These are phyloP conservation scores for Emydoidea blandingii DNA, from an alignment of 2,797 vertebrate genomes.

Conservation along the genomic window DNA sequence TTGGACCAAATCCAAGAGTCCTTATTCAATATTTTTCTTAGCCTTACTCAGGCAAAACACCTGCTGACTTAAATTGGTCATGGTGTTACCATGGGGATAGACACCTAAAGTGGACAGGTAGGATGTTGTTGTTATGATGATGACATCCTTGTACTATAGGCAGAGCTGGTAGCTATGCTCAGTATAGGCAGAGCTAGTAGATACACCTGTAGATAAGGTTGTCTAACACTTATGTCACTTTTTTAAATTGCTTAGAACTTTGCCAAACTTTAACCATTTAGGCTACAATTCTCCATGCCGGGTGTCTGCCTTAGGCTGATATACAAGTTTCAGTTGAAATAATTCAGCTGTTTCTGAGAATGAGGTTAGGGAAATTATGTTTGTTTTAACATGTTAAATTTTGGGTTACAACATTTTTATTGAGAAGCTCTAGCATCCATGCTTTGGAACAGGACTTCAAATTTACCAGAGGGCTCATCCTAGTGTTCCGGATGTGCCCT, in stretches of 20 bases:
- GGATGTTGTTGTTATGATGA: neutral
- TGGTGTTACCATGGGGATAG: neutral
- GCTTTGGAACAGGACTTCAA: neutral
- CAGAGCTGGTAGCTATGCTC: neutral
- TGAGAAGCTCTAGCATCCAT: neutral
- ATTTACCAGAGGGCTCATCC: neutral
- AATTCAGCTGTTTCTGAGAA: slow-evolving; percentile 39
- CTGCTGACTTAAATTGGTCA: neutral
- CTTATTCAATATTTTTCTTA: slow-evolving; percentile 41
- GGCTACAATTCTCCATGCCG: slow-evolving; percentile 36
- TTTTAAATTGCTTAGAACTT: neutral
- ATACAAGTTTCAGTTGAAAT: slow-evolving; percentile 38
- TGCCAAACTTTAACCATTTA: slow-evolving; percentile 2
- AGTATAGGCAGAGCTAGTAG: neutral
- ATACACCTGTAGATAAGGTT: neutral
- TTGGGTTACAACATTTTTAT: neutral
- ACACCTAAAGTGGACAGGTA: neutral
- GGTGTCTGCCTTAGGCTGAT: neutral
- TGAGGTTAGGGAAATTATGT: slow-evolving; percentile 12
- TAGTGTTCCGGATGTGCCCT: neutral
- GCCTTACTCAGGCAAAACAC: neutral
- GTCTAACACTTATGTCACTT: neutral
- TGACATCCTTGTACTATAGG: neutral
- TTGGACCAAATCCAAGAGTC: neutral
- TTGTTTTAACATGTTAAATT: slow-evolving; percentile 10